Evolutionary conservation across 37 sponge, comb jelly and placozoan species (phyloP).

Genomic region (Beroe ovata): DNA sequence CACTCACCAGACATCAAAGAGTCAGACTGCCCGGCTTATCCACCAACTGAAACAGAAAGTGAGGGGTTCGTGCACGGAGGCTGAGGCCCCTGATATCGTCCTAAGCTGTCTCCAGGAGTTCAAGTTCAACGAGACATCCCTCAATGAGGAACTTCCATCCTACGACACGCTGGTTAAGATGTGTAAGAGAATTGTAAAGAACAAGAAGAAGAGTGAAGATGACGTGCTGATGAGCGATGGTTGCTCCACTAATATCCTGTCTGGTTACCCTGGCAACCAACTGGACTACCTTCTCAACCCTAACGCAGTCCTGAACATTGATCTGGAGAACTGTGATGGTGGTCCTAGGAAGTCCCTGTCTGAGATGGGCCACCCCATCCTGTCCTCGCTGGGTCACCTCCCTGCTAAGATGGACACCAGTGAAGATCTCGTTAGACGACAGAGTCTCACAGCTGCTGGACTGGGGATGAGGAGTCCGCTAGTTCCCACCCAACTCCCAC

Average conservation of each 20-base stretch:
- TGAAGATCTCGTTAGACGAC: background rate
- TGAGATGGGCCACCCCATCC: background rate
- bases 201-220: slow-evolving; percentile 62
- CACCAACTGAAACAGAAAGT: slow-evolving; percentile 59
- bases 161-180: slow-evolving; percentile 58
- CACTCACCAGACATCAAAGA: slow-evolving; percentile 35
- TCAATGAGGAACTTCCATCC: slow-evolving; percentile 36
- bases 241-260: background rate
- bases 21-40: slow-evolving; percentile 42
- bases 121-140: slow-evolving; percentile 60
- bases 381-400: background rate
- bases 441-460: slow-evolving; percentile 6
- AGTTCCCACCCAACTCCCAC: background rate
- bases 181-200: slow-evolving; percentile 67
- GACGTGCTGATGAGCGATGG: background rate
- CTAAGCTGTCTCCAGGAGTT: slow-evolving; percentile 63
- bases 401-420: background rate
- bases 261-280: background rate
- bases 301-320: background rate
- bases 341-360: background rate
- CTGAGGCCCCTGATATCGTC: slow-evolving; percentile 57
- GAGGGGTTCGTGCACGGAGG: background rate
- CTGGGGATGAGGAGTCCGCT: slow-evolving; percentile 42
- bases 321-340: background rate
- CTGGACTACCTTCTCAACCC: slow-evolving; percentile 6